These are phyloP conservation scores for Crocuta crocuta DNA, from an alignment of 2,113 vertebrate species.

Conservation along the genomic window DNA sequence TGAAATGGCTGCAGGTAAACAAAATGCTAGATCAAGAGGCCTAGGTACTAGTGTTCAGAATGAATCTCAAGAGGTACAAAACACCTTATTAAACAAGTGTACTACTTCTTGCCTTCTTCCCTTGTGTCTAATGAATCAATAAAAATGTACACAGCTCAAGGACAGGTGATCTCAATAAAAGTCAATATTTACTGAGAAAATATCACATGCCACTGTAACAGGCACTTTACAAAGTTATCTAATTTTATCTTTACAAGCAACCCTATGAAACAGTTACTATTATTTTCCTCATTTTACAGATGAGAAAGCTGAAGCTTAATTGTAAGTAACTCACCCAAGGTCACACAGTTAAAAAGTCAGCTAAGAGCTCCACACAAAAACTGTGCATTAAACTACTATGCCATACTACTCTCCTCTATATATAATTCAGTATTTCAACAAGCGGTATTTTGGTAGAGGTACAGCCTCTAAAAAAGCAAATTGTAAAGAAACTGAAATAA, in stretches of 20 bases:
- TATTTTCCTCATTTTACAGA: background rate
- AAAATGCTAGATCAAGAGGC: background rate
- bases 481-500: background rate
- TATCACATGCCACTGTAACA: background rate
- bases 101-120: background rate
- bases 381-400: background rate
- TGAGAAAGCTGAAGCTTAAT: conserved; percentile 19
- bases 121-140: background rate
- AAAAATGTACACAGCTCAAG: conserved; percentile 34
- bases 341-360: background rate
- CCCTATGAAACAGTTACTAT: background rate
- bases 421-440: background rate
- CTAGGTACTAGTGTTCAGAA: background rate
- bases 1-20: conserved; percentile 28
- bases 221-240: conserved; percentile 25
- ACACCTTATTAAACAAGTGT: background rate
- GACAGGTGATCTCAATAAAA: conserved; percentile 51
- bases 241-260: conserved; percentile 42
- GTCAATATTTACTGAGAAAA: conserved; percentile 12
- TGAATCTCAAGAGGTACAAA: conserved; percentile 7
- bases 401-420: background rate
- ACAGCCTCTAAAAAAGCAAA: conserved; percentile 21
- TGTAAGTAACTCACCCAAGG: background rate
- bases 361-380: conserved; percentile 32
- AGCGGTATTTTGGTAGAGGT: background rate